phyloP scores from a whole-genome alignment of 2,888 invertebrate genomes.

The Tridacna gigas region DNA sequence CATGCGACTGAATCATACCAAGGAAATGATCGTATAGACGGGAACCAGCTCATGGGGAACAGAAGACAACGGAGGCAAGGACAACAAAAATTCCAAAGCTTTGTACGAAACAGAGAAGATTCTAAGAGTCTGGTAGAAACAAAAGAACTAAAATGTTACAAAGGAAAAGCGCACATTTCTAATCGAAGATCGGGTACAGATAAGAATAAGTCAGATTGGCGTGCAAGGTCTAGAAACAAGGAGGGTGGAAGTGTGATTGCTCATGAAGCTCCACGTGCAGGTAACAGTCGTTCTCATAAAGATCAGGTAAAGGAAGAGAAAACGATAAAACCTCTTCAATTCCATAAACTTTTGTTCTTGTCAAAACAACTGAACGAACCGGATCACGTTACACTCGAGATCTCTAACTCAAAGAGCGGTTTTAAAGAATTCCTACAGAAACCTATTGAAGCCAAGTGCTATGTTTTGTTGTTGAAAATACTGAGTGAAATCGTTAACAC shows the following conservation, averaged over 20 bases:
- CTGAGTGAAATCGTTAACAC: conserved; percentile 52
- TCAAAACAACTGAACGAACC: conserved; percentile 36
- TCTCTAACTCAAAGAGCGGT: conserved; percentile 53
- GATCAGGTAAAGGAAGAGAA: background rate
- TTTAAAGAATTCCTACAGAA: conserved; percentile 43
- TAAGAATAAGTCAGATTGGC: background rate
- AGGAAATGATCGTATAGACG: background rate
- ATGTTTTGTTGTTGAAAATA: conserved; percentile 37
- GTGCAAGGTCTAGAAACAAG: background rate
- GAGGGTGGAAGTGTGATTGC: background rate
- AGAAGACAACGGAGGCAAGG: too few species aligned
- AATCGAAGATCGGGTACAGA: too few species aligned
- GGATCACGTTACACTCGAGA: conserved; percentile 52
- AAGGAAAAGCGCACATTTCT: too few species aligned
- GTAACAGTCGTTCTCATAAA: background rate
- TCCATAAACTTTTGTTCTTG: conserved; percentile 13
- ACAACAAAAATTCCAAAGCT: too few species aligned
- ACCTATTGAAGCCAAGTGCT: conserved; percentile 34
- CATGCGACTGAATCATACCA: background rate
- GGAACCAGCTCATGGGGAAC: background rate
- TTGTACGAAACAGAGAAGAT: too few species aligned
- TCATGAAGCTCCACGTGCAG: background rate
- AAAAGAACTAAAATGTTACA: too few species aligned
- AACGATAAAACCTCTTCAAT: background rate
- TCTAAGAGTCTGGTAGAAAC: too few species aligned